Base-by-base conservation (phyloP, 2,113 vertebrate species). In the Porphyrio hochstetteri region DNA sequence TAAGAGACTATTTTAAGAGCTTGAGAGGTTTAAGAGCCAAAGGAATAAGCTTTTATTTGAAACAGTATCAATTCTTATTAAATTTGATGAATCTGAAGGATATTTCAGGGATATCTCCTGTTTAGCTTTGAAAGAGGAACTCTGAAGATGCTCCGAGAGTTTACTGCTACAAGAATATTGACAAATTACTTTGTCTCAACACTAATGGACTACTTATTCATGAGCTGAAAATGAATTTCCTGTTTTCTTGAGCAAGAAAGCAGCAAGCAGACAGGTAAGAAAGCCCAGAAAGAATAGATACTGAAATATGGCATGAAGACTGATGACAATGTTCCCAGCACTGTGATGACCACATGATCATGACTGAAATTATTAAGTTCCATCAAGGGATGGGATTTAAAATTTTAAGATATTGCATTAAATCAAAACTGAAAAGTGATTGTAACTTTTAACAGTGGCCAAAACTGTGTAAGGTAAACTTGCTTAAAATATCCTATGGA, bases 201-300 rank as follows among this genome's bases (percentile, higher is more conserved):
- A 63, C 38, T 92, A 94, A 87, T 1, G 1, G 65, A 21, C 77
- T 96, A 81, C 44, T 91, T 92, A 89, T 81, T 92, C 46, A 84
- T 89, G 83, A 92, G 59, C 40, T 77, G 83, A 90, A 83, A 82
- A 80, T 86, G 40, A 89, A 96, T 76, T 68, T 35, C 48, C 25
- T 79, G 33, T 69, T 91, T 75, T 74, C 38, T 69, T 82, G 44
- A 68, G 57, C 69, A 87, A 76, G 57, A 24, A 82, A 82, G 61
- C 42, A 81, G 56, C 63, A 88, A 93, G 55, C 7, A 75, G 56
- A 17, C 7, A 65, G n/a, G 38, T 71, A 46, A 60, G 56, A 84
- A 82, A 74, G n/a, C 17, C 6, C 50, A 69, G 50, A 80, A 88
- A 74, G 27, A 38, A 38, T 16, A 68, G 33, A 27, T 90, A 60